Percentiles rank a stretch among this genome's conserved stretches.
Conservation (phyloP, 92 coral and sea anemone genomes). For the Palythoa grandiflora region DNA sequence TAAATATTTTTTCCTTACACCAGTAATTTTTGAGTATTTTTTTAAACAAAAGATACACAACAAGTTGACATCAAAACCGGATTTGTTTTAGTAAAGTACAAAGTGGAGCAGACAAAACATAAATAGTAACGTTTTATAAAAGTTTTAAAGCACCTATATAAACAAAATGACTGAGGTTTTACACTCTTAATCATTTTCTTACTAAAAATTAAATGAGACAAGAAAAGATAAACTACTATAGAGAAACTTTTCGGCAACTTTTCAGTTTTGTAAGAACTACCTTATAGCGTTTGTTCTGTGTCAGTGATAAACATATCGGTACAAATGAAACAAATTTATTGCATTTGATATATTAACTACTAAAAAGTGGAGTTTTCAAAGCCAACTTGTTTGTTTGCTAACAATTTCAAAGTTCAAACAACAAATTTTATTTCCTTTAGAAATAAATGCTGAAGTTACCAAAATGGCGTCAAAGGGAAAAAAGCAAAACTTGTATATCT, state of each 20-base stretch:
- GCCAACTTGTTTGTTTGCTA: too few species aligned
- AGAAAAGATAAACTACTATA: not conserved
- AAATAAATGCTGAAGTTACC: too few species aligned
- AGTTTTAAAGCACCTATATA: too few species aligned
- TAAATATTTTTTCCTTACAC: not conserved
- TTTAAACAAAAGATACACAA: not conserved
- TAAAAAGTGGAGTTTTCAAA: too few species aligned
- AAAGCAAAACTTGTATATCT: too few species aligned
- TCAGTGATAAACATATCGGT: not conserved
- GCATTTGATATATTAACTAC: not conserved
- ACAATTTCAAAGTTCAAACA: too few species aligned
- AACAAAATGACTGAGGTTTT: not conserved
- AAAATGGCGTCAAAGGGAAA: too few species aligned
- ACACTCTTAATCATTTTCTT: not conserved
- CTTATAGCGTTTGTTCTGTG: not conserved
- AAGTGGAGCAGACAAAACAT: not conserved
- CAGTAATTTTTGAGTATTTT: not conserved
- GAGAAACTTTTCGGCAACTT: not conserved
- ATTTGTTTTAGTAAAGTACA: not conserved
- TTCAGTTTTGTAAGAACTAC: slow-evolving; percentile 4
- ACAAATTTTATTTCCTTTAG: too few species aligned
- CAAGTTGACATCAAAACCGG: not conserved
- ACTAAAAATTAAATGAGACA: not conserved
- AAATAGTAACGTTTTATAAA: too few species aligned
- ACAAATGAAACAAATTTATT: not conserved